Evolutionary conservation across 2,888 invertebrate genomes (phyloP).

Genomic region (Platycnemis pennipes): DNA sequence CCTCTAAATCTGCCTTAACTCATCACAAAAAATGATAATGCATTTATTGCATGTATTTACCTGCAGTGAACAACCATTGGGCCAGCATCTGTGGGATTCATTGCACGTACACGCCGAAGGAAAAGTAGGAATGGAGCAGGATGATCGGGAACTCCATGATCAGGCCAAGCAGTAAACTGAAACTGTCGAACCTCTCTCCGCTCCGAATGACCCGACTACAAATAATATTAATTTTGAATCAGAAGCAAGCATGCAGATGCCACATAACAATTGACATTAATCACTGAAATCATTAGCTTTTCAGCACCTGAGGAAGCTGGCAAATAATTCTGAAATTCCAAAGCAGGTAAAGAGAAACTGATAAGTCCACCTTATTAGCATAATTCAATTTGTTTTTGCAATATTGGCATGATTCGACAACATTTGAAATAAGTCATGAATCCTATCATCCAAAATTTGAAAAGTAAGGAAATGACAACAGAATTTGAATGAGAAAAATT

Average conservation of each 20-base stretch:
- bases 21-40: too few relatives aligned
- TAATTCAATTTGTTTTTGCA: not conserved
- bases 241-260: not conserved
- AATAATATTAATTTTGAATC: conserved; percentile 40
- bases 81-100: conserved; percentile 95
- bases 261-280: conserved; percentile 9
- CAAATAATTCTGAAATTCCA: conserved; percentile 17
- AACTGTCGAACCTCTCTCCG: conserved; percentile 97
- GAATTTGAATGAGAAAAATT: too few relatives aligned
- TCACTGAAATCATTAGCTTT: not conserved
- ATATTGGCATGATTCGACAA: too few relatives aligned
- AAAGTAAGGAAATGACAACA: too few relatives aligned
- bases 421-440: too few relatives aligned
- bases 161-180: conserved; percentile 99
- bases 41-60: too few relatives aligned
- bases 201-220: conserved; percentile 87
- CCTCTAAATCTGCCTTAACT: too few relatives aligned
- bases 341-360: not conserved
- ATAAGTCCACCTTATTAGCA: not conserved
- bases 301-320: not conserved
- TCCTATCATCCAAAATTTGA: not conserved
- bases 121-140: conserved; percentile 99
- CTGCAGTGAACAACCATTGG: conserved; percentile 96
- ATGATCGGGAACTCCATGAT: conserved; percentile 99
- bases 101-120: conserved; percentile 93